Conservation (phyloP, 2,888 invertebrate genomes). For the Metacarcinus magister region DNA sequence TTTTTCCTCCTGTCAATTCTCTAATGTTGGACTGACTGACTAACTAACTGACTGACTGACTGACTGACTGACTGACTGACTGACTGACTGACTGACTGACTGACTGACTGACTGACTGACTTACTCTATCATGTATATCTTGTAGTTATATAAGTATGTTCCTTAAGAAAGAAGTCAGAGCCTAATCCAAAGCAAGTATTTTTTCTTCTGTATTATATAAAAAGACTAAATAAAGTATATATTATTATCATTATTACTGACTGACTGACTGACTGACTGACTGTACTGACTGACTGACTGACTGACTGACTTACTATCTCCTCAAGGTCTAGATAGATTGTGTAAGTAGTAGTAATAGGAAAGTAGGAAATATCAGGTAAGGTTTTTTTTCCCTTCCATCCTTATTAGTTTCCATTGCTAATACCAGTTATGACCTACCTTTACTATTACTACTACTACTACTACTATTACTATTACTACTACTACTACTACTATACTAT, state of each 20-base stretch:
- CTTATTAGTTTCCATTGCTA: neutral
- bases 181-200: no score
- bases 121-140: neutral
- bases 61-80: neutral
- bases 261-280: neutral
- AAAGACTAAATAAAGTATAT: no score
- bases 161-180: no score
- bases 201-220: no score
- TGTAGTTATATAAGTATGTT: no score
- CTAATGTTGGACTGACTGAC: neutral
- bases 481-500: no score
- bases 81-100: neutral
- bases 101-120: constrained; percentile 5
- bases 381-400: no score
- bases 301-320: neutral
- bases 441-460: constrained; percentile 26
- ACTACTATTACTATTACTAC: neutral
- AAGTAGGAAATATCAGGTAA: no score
- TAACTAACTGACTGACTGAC: neutral
- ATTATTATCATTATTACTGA: no score
- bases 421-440: neutral
- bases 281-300: no score
- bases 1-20: neutral
- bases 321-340: no score
- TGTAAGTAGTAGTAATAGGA: no score